Percentiles rank a stretch among this genome's conserved stretches.
Conservation (phyloP, 2,797 vertebrate genomes). For the Ptychadena robeensis region DNA sequence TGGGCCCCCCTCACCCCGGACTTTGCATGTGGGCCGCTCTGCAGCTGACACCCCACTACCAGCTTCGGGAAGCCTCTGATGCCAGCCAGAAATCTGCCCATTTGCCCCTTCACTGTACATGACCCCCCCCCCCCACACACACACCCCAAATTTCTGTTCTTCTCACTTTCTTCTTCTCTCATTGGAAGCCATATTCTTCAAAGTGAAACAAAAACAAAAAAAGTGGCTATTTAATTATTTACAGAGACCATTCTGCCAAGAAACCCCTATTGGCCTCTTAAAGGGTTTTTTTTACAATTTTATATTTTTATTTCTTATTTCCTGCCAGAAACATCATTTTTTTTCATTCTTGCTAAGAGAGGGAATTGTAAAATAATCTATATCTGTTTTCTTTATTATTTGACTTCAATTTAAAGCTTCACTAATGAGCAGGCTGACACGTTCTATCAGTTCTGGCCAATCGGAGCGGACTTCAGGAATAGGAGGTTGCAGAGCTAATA, state of each 20-base stretch:
- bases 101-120: background rate
- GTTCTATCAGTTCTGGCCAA: background rate
- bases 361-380: background rate
- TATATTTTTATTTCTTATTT: background rate
- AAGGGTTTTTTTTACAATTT: background rate
- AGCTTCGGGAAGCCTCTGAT: background rate
- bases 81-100: constrained; percentile 6
- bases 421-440: background rate
- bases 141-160: background rate
- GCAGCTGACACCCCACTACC: background rate
- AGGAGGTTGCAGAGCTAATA: constrained; percentile 76
- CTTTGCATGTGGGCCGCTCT: constrained; percentile 24
- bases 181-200: background rate
- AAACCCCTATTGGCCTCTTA: too few relatives aligned
- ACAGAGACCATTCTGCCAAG: background rate
- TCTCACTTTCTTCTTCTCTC: background rate
- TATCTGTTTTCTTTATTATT: background rate
- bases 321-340: background rate
- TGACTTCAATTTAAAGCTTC: background rate
- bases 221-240: background rate
- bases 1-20: constrained; percentile 18
- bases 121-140: too few relatives aligned
- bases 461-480: background rate
- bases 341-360: background rate
- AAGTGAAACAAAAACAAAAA: background rate